A percentile compares a stretch with the other conserved stretches of the same genome.
Conservation (phyloP, 2,797 vertebrate species). For the Cyprinodon diabolis region DNA sequence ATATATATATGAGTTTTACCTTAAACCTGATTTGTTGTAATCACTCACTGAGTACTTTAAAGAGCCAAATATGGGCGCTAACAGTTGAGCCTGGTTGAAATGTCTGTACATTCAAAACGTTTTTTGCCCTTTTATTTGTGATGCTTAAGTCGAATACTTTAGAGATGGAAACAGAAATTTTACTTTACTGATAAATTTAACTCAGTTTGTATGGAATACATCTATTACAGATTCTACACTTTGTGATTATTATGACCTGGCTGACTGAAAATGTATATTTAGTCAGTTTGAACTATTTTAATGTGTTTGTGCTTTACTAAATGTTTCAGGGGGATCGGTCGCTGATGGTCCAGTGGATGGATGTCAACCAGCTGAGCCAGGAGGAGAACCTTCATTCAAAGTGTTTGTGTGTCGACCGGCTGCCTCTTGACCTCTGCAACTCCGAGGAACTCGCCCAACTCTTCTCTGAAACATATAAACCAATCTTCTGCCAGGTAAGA, state of each 20-base stretch:
- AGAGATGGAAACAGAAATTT: conserved; percentile 2
- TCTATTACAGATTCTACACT: conserved; percentile 2
- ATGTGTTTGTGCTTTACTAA: background rate
- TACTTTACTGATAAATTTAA: background rate
- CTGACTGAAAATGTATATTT: background rate
- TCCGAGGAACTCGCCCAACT: conserved; percentile 87
- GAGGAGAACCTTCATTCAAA: conserved; percentile 93
- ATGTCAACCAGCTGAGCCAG: conserved; percentile 91
- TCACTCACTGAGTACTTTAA: background rate
- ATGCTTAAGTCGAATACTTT: conserved; percentile 5
- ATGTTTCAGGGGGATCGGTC: conserved; percentile 80
- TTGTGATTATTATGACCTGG: background rate
- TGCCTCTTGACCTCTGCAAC: conserved; percentile 87
- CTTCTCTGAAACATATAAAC: conserved; percentile 90
- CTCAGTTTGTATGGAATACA: background rate
- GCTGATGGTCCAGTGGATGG: conserved; percentile 97
- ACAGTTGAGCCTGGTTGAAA: conserved; percentile 7
- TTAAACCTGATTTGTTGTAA: conserved; percentile 2
- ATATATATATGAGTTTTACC: background rate
- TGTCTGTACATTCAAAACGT: background rate
- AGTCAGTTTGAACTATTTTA: background rate
- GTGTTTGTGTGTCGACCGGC: conserved; percentile 93
- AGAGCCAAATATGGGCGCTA: conserved; percentile 4
- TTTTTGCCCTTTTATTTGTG: conserved; percentile 22
- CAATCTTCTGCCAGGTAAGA: conserved; percentile 95